These are phyloP conservation scores for Xenopus tropicalis DNA, from an alignment of 2,113 vertebrate genomes.

Conservation along the genomic window UCB_Xtro_10.0 CM004448.2:43230501-43231000, in stretches of 20 bases:
- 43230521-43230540: too few relatives aligned
- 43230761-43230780: slow-evolving; percentile 48
- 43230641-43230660: background rate
- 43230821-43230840: slow-evolving; percentile 31
- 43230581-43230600: too few relatives aligned
- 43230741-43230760: slow-evolving; percentile 46
- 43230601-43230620: too few relatives aligned
- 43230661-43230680: slow-evolving; percentile 47
- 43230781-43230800: slow-evolving; percentile 31
- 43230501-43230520: too few relatives aligned
- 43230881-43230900: too few relatives aligned
- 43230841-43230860: slow-evolving; percentile 25
- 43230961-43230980: too few relatives aligned
- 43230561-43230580: too few relatives aligned
- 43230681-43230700: slow-evolving; percentile 46
- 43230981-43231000: too few relatives aligned
- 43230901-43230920: too few relatives aligned
- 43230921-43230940: too few relatives aligned
- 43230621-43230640: background rate
- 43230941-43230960: too few relatives aligned
- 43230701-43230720: slow-evolving; percentile 45
- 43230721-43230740: slow-evolving; percentile 36
- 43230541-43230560: too few relatives aligned
- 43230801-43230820: slow-evolving; percentile 24
- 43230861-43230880: background rate